Conservation (phyloP, 2,888 invertebrate genomes). For the Amphimallon solstitiale region DNA sequence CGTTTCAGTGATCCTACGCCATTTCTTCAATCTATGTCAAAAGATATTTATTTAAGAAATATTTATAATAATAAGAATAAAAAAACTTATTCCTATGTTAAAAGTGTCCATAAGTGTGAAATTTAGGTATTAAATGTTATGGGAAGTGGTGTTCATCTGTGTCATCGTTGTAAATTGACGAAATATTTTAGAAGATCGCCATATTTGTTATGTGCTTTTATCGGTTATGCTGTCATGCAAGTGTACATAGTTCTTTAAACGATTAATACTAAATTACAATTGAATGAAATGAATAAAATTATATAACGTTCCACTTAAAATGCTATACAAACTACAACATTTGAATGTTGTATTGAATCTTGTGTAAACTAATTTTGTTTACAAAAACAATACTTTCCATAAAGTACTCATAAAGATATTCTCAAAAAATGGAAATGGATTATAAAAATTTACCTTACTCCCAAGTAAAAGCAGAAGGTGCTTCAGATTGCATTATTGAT, state of each 20-base stretch:
- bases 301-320: too few relatives aligned
- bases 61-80: not conserved
- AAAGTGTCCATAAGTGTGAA: too few relatives aligned
- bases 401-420: not conserved
- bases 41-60: too few relatives aligned
- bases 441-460: constrained; percentile 18
- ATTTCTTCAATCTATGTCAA: not conserved
- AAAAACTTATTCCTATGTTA: not conserved
- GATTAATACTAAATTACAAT: too few relatives aligned
- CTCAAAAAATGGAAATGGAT: constrained; percentile 16
- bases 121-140: not conserved
- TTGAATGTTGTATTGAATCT: not conserved
- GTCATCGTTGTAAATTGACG: not conserved
- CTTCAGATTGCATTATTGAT: constrained; percentile 17
- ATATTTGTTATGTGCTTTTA: constrained; percentile 31
- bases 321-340: too few relatives aligned
- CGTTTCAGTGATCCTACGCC: not conserved
- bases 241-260: not conserved
- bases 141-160: not conserved
- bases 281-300: too few relatives aligned
- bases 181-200: constrained; percentile 8
- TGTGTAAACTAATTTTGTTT: constrained; percentile 21
- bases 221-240: not conserved
- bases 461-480: constrained; percentile 32
- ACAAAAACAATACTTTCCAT: constrained; percentile 12